Evolutionary conservation across 2,113 vertebrate species (phyloP).

Genomic region (Neolamprologus kungweensis): DNA sequence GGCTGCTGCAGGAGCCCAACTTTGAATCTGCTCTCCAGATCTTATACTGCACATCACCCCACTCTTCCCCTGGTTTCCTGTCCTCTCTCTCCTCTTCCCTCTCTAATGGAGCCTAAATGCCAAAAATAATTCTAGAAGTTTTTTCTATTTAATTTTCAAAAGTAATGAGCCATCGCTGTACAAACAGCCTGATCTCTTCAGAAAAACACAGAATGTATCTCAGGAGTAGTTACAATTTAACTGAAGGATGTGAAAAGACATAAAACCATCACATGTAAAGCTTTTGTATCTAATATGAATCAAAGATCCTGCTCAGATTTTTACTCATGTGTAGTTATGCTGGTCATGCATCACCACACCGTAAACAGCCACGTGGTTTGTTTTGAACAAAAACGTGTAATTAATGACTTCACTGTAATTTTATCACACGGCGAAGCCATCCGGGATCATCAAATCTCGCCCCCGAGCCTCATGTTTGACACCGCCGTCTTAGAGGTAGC

Average conservation of each 20-base stretch:
- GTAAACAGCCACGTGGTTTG: background rate
- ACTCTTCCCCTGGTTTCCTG: background rate
- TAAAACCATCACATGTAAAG: background rate
- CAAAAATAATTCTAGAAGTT: background rate
- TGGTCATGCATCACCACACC: too few species aligned
- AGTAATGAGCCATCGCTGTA: fast-evolving
- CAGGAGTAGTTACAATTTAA: background rate
- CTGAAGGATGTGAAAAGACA: background rate
- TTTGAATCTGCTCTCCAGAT: fast-evolving
- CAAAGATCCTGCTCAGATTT: fast-evolving
- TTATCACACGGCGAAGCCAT: background rate
- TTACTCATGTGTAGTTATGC: fast-evolving
- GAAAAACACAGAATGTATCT: background rate
- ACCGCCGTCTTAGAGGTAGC: background rate
- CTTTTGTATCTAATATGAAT: background rate
- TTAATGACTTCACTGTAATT: fast-evolving
- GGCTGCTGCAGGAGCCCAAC: background rate
- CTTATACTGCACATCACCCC: background rate
- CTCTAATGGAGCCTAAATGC: background rate
- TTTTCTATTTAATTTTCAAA: background rate
- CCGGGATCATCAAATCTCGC: background rate
- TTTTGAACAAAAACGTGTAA: background rate
- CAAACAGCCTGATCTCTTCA: background rate
- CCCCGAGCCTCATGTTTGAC: background rate
- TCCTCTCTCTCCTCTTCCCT: background rate